Conservation (phyloP, 2,888 invertebrate species). For the Lampropteryx suffumata region DNA sequence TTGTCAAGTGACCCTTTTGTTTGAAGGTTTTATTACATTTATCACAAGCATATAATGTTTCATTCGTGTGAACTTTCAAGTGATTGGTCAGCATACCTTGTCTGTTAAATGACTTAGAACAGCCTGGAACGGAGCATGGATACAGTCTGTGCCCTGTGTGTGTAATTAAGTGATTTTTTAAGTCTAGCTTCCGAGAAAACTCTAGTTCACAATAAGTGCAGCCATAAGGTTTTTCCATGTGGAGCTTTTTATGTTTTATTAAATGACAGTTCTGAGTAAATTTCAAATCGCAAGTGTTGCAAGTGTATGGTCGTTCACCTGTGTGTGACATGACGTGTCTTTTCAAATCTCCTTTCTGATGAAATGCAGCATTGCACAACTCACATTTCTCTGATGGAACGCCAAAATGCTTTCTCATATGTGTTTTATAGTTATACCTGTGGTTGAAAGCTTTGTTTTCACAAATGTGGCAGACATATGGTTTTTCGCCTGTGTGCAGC, state of each 20-base stretch:
- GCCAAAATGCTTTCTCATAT: constrained; percentile 19
- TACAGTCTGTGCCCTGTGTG: neutral
- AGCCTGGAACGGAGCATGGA: neutral
- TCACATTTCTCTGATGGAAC: constrained; percentile 2
- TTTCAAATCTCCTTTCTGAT: constrained; percentile 14
- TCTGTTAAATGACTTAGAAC: constrained; percentile 1
- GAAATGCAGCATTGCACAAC: constrained; percentile 5
- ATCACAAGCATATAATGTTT: constrained; percentile 1
- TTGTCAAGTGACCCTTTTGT: constrained; percentile 3
- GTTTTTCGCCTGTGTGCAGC: constrained; percentile 15
- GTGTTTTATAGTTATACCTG: constrained; percentile 13
- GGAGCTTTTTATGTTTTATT: constrained; percentile 7
- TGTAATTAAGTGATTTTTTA: neutral
- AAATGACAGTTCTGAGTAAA: constrained; percentile 14
- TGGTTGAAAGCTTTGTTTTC: constrained; percentile 17
- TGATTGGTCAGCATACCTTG: constrained; percentile 4
- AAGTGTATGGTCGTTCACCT: constrained; percentile 15
- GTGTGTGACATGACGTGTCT: constrained; percentile 17
- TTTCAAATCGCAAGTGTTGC: constrained; percentile 1
- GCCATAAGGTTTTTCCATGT: neutral
- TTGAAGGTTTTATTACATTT: constrained; percentile 6
- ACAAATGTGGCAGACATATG: constrained; percentile 13
- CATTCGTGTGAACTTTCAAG: constrained; percentile 1
- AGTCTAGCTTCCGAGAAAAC: neutral
- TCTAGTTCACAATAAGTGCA: neutral